Base-by-base conservation (phyloP, 1,140 invertebrate genomes). In the Lepidurus packardi region DNA sequence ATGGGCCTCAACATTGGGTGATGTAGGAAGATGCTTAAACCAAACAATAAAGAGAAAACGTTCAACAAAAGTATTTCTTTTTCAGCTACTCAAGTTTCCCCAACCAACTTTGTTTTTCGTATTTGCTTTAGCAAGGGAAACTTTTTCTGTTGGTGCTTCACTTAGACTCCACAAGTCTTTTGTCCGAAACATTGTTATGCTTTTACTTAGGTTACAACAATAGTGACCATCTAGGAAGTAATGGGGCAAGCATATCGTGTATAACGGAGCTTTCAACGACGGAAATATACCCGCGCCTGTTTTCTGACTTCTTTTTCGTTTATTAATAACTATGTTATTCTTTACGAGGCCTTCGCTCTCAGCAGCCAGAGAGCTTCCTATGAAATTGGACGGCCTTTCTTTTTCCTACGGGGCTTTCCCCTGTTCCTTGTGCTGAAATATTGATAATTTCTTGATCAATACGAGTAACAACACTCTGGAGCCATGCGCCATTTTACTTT, bases 381-480 rank as follows among this genome's bases (percentile, higher is more conserved):
- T 65, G 16, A 65, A 65, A 65, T 65, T 21, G 21, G 53, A 16
- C 2, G 53, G 53, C 53, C 21, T 65, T 13, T 13, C 34, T 34
- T 13, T 21, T 13, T 65, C 13, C 8, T 65, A 3, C 21, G 53
- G 53, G 53, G 53, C 53, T 65, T 65, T 21, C 53, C 21, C 53
- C 16, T 13, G 16, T 11, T 65, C 53, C 53, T 13, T 65, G 53
- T 65, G 53, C 53, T 65, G 53, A 65, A 65, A 65, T 65, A 65
- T 65, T n/a, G 53, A 65, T 65, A 65, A 65, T 65, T 65, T 65
- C 53, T n/a, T 65, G 53, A 65, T 65, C 53, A 65, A 65, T 65
- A 65, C 53, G 53, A 21, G 21, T 65, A 65, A 65, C 2, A 34
- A 9, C 53, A 13, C 21, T n/a, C n/a, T 21, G 8, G 34, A 34